phyloP scores from a whole-genome alignment of 1,140 invertebrate genomes.

The Diachasma alloeum region DNA sequence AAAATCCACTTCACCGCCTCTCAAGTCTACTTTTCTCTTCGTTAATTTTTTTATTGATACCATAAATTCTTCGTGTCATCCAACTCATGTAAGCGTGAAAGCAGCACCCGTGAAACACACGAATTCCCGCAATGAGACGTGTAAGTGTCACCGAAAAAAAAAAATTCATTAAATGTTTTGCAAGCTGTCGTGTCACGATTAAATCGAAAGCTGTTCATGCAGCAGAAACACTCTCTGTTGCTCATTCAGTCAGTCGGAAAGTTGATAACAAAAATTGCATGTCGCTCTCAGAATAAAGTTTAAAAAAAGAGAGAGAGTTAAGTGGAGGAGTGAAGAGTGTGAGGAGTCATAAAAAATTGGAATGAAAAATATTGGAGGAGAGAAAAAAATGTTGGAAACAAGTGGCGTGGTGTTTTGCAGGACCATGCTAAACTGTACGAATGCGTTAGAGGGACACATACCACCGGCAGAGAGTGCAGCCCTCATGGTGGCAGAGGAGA shows the following conservation, averaged over 20 bases:
- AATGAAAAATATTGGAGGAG: slow-evolving; percentile 46
- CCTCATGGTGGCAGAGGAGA: slow-evolving; percentile 80
- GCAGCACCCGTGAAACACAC: too few relatives aligned
- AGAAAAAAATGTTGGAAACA: slow-evolving; percentile 49
- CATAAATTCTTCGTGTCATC: too few relatives aligned
- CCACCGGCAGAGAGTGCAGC: slow-evolving; percentile 77
- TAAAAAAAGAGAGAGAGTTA: slow-evolving; percentile 26
- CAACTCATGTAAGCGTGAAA: too few relatives aligned
- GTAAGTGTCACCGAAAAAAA: background rate
- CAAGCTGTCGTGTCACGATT: background rate
- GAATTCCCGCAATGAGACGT: too few relatives aligned
- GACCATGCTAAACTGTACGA: slow-evolving; percentile 88
- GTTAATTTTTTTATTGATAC: too few relatives aligned
- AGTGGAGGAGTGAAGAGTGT: background rate
- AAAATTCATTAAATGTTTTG: background rate
- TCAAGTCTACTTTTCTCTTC: too few relatives aligned
- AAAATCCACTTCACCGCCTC: too few relatives aligned
- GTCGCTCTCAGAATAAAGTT: slow-evolving; percentile 34
- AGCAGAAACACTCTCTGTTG: background rate
- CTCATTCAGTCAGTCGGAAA: background rate
- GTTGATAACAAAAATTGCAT: slow-evolving; percentile 31
- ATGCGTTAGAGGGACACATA: slow-evolving; percentile 80
- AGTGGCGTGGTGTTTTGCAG: slow-evolving; percentile 74
- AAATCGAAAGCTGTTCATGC: slow-evolving; percentile 13
- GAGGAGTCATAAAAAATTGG: slow-evolving; percentile 33